A percentile compares a stretch with the other conserved stretches of the same genome.
phyloP scores from a whole-genome alignment of 2,113 vertebrate genomes.

The Bostrychus sinensis region DNA sequence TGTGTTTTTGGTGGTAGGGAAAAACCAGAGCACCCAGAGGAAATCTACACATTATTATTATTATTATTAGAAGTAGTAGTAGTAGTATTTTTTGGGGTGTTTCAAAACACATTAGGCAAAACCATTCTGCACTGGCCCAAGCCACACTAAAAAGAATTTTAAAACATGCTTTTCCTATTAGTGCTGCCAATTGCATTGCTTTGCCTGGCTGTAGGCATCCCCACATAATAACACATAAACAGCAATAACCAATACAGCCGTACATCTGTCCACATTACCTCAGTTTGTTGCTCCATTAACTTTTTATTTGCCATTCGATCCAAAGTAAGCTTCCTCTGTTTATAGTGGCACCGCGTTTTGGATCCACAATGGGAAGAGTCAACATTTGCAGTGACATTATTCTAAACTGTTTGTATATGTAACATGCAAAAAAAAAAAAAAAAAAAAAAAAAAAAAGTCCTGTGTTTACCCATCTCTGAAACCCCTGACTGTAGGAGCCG shows the following conservation, averaged over 20 bases:
- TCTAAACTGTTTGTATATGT: slow-evolving; percentile 41
- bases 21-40: too few relatives aligned
- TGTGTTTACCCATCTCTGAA: slow-evolving; percentile 39
- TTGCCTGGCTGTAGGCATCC: background rate
- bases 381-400: slow-evolving; percentile 27
- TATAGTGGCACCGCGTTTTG: slow-evolving; percentile 3
- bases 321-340: background rate
- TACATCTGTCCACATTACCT: background rate
- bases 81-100: too few relatives aligned
- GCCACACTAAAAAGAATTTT: background rate
- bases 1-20: too few relatives aligned
- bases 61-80: too few relatives aligned
- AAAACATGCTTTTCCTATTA: background rate
- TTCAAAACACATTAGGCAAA: background rate
- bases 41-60: too few relatives aligned
- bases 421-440: slow-evolving; percentile 52
- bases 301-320: background rate
- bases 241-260: background rate
- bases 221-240: background rate
- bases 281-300: background rate
- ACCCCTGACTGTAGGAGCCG: slow-evolving; percentile 26
- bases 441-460: slow-evolving; percentile 40
- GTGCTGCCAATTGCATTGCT: background rate
- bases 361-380: slow-evolving; percentile 15
- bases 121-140: background rate